A percentile compares a stretch with the other conserved stretches of the same genome.
These are phyloP conservation scores for Caenorhabditis becei DNA, from an alignment of 2,888 invertebrate genomes.

Conservation along the genomic window DNA sequence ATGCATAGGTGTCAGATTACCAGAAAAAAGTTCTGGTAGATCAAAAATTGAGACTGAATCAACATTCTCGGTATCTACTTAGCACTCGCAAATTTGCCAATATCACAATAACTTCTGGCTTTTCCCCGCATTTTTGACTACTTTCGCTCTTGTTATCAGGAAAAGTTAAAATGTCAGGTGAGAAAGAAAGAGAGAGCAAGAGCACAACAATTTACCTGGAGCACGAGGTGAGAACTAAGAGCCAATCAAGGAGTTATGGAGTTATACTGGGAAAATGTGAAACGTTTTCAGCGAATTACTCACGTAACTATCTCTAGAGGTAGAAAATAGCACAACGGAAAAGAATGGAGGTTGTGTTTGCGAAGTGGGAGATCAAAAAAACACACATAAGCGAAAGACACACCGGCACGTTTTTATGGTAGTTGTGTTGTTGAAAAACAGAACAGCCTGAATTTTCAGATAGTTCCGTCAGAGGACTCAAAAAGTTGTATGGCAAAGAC, in stretches of 20 bases:
- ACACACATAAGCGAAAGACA: constrained; percentile 32
- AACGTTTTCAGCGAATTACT: neutral
- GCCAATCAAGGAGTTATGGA: neutral
- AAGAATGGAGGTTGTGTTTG: constrained; percentile 43
- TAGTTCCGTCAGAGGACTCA: neutral
- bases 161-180: neutral
- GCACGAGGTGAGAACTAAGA: no score
- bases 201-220: no score
- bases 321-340: neutral
- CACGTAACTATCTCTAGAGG: neutral
- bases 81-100: neutral
- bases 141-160: neutral
- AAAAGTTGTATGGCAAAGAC: no score
- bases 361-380: constrained; percentile 39
- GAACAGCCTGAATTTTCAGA: neutral
- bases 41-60: constrained; percentile 43
- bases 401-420: constrained; percentile 5
- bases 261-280: neutral
- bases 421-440: constrained; percentile 10
- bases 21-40: constrained; percentile 20
- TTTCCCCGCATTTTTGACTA: no score
- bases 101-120: neutral
- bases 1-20: constrained; percentile 1
- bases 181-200: neutral
- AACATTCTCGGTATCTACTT: constrained; percentile 10